Evolutionary conservation across 2,797 vertebrate genomes (phyloP).

Genomic region (Hoplostethus atlanticus): DNA sequence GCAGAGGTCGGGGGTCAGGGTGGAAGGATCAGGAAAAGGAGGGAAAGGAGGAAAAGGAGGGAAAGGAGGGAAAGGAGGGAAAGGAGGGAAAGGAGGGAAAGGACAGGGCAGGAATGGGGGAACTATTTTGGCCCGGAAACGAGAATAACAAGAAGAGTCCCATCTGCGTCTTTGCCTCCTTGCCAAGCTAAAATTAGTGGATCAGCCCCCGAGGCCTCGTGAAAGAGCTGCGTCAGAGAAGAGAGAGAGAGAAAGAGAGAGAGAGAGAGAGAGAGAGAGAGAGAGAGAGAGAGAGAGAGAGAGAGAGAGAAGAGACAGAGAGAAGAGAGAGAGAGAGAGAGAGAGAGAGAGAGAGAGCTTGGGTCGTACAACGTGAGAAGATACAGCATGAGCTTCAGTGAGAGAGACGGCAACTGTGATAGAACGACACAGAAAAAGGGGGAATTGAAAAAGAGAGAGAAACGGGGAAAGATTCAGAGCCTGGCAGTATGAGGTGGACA

Average conservation of each 20-base stretch:
- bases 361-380: slow-evolving; percentile 9
- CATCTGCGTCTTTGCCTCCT: slow-evolving; percentile 73
- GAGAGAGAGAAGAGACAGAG: slow-evolving; percentile 31
- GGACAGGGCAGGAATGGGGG: slow-evolving; percentile 32
- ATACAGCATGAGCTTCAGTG: neutral
- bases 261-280: slow-evolving; percentile 2
- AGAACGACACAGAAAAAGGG: neutral
- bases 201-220: slow-evolving; percentile 58
- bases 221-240: slow-evolving; percentile 76
- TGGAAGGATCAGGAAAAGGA: neutral
- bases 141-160: slow-evolving; percentile 71
- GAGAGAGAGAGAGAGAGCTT: slow-evolving; percentile 13
- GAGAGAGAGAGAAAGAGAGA: slow-evolving; percentile 3
- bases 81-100: neutral
- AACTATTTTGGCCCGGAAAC: slow-evolving; percentile 70
- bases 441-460: no score
- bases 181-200: slow-evolving; percentile 74
- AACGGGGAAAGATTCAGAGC: no score
- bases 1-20: no score
- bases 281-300: neutral
- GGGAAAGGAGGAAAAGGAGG: neutral
- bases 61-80: neutral
- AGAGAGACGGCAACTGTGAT: neutral
- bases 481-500: no score
- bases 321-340: slow-evolving; percentile 24